Evolutionary conservation across 2,888 invertebrate genomes (phyloP).

Genomic region (Antitype chi): DNA sequence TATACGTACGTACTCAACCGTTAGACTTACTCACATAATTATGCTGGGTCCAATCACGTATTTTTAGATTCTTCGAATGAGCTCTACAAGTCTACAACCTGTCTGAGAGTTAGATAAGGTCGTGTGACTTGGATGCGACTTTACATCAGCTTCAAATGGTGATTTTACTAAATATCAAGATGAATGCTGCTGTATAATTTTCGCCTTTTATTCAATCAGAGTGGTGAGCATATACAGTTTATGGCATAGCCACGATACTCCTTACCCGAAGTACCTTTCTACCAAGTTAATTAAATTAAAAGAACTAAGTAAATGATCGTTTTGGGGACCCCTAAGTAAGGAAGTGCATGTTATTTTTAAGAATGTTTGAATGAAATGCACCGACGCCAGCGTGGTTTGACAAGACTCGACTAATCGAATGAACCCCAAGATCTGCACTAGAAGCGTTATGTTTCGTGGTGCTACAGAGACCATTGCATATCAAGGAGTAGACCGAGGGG

Average conservation of each 20-base stretch:
- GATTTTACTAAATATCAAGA: neutral
- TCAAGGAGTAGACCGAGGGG: too few relatives aligned
- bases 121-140: conserved; percentile 5
- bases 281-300: too few relatives aligned
- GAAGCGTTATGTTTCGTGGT: too few relatives aligned
- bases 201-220: neutral
- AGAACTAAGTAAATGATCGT: neutral
- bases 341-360: too few relatives aligned
- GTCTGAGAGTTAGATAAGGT: conserved; percentile 8
- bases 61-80: conserved; percentile 31
- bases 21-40: conserved; percentile 30
- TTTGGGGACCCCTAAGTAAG: too few relatives aligned
- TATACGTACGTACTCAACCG: conserved; percentile 13
- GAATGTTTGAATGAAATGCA: too few relatives aligned
- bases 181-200: neutral
- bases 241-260: too few relatives aligned
- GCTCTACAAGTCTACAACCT: conserved; percentile 28
- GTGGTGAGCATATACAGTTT: neutral
- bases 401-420: too few relatives aligned
- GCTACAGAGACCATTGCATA: too few relatives aligned
- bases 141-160: neutral
- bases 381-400: too few relatives aligned
- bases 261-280: neutral
- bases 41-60: conserved; percentile 33
- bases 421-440: too few relatives aligned